phyloP scores from a whole-genome alignment of 2,888 invertebrate genomes.

The Clivina fossor region DNA sequence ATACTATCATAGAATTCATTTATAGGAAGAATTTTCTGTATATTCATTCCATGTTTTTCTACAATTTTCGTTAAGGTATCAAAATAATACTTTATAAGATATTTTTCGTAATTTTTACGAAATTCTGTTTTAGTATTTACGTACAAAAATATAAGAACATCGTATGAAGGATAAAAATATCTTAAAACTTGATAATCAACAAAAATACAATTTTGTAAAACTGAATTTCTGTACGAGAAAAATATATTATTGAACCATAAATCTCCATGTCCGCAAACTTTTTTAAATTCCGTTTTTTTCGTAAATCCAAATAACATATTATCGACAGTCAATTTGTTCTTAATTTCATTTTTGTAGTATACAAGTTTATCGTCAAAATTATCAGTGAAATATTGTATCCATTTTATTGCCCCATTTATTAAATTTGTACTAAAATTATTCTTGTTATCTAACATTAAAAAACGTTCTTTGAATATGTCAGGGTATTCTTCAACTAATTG shows the following conservation, averaged over 20 bases:
- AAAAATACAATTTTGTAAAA: constrained; percentile 40
- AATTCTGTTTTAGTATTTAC: constrained; percentile 44
- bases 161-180: constrained; percentile 44
- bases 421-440: no score
- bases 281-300: constrained; percentile 28
- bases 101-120: constrained; percentile 40
- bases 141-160: constrained; percentile 45
- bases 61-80: constrained; percentile 37
- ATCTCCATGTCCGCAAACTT: constrained; percentile 46
- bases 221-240: constrained; percentile 41
- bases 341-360: constrained; percentile 39
- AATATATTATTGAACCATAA: constrained; percentile 48
- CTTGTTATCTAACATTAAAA: constrained; percentile 39
- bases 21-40: constrained; percentile 35
- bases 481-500: constrained; percentile 40
- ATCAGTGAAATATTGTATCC: constrained; percentile 18
- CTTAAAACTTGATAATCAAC: constrained; percentile 47
- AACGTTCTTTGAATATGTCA: constrained; percentile 41
- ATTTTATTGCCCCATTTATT: not conserved
- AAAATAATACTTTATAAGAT: constrained; percentile 44
- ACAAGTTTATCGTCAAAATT: no score
- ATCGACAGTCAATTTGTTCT: constrained; percentile 32
- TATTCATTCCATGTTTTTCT: constrained; percentile 29
- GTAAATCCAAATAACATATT: not conserved
- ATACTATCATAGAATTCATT: constrained; percentile 2